Evolutionary conservation across 2,888 invertebrate species (phyloP), one percentile per base, ranked within the genome.

Genomic region (Acrobasis consociella): DNA sequence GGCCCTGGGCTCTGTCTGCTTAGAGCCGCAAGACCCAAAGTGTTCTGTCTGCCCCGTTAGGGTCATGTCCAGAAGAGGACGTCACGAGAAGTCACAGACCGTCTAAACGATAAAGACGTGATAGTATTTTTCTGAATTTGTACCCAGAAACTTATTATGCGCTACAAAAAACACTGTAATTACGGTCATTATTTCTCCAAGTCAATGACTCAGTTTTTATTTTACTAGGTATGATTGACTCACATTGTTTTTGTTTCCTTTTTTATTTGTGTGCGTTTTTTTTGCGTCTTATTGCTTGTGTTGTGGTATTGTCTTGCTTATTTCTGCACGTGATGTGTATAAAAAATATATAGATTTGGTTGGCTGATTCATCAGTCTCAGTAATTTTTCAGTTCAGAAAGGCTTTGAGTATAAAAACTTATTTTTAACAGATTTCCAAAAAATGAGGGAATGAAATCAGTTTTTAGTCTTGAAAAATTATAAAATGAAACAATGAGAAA

Each of bases 261-360:
- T 56, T 56, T 56, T 56, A 39, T 9, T 5, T 38, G 15, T 22
- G 42, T 56, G 17, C 22, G 56, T 22, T 50, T 16, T 38, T 42
- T 39, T 39, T 58, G 17, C 15, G n/a, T n/a, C 10, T 49, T 46
- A 60, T 46, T 56, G 62, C 55, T 62, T 61, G 15, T 16, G 37
- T 49, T 49, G 50, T 55, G 42, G 62, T 62, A 49, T 61, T 61
- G 49, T 62, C 49, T 62, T 49, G 62, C n/a, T 42, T 37, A 13
- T 17, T 56, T 58, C 46, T 22, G 0, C 13, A 46, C 17, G 42
- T 17, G 42, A 42, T 42, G 13, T 31, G 31, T 7, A 37, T 15
- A 49, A 49, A 59, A 49, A 49, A 49, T 22, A 17, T 10, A 0
- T 42, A 17, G 16, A 46, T 42, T 46, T 17, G 17, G 17, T 9